phyloP scores from a whole-genome alignment of 2,888 invertebrate species.

The Notodonta ziczac region DNA sequence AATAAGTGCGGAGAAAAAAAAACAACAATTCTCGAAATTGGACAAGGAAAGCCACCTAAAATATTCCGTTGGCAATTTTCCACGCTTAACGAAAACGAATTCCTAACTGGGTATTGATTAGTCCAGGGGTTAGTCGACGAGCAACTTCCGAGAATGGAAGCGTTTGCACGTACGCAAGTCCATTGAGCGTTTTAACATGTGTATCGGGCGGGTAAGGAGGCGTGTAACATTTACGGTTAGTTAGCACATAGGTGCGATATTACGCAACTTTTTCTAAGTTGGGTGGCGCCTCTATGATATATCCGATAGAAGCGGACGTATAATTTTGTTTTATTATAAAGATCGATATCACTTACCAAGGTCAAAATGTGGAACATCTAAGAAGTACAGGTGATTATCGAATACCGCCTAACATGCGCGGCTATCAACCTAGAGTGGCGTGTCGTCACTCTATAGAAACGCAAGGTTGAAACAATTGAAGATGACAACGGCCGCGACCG shows the following conservation, averaged over 20 bases:
- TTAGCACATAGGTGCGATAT: conserved; percentile 73
- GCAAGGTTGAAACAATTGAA: conserved; percentile 76
- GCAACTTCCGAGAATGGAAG: conserved; percentile 22
- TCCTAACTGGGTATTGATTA: conserved; percentile 35
- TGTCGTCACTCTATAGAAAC: conserved; percentile 59
- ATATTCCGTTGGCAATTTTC: conserved; percentile 1
- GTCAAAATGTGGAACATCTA: conserved; percentile 4
- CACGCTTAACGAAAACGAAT: conserved; percentile 14
- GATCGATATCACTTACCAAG: background rate
- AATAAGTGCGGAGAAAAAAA: conserved; percentile 5
- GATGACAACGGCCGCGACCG: conserved; percentile 55
- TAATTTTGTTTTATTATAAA: conserved; percentile 22
- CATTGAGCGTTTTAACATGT: conserved; percentile 44
- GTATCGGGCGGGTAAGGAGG: conserved; percentile 41
- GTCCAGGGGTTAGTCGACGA: conserved; percentile 18
- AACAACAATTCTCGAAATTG: background rate
- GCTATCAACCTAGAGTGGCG: conserved; percentile 47
- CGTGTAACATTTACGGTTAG: conserved; percentile 49
- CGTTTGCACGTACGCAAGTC: conserved; percentile 27
- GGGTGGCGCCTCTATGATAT: conserved; percentile 42
- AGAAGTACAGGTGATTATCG: conserved; percentile 35
- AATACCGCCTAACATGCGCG: conserved; percentile 30
- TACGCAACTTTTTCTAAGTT: conserved; percentile 63
- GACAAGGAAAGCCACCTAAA: background rate
- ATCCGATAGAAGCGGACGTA: conserved; percentile 36